Evolutionary conservation across 2,888 invertebrate species (phyloP).

Genomic region (Polyommatus iphigenia): DNA sequence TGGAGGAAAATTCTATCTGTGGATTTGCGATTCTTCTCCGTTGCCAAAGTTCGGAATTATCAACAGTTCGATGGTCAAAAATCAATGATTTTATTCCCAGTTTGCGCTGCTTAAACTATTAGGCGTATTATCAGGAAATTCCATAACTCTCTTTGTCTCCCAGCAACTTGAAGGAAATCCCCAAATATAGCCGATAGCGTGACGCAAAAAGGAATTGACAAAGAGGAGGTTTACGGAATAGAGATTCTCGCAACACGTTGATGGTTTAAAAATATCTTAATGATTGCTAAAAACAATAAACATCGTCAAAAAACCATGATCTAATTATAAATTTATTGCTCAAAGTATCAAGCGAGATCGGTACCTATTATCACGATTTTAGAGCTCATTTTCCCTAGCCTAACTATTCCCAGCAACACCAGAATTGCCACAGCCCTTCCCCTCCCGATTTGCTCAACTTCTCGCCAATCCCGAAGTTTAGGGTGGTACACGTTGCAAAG

Average conservation of each 20-base stretch:
- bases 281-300: too few species aligned
- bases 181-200: conserved; percentile 35
- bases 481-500: conserved; percentile 51
- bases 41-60: too few species aligned
- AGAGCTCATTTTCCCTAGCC: too few species aligned
- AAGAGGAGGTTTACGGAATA: too few species aligned
- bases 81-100: neutral
- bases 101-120: neutral
- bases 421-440: neutral
- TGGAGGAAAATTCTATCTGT: neutral
- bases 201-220: conserved; percentile 37
- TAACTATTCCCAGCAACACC: too few species aligned
- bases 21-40: too few species aligned
- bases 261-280: too few species aligned
- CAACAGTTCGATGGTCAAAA: neutral
- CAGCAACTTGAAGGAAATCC: neutral
- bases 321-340: too few species aligned
- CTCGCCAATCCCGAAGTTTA: conserved; percentile 31
- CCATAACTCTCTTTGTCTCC: neutral
- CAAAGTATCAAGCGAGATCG: too few species aligned
- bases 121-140: neutral
- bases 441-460: neutral
- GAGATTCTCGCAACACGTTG: too few species aligned
- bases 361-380: too few species aligned
- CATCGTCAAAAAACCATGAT: too few species aligned